Percentiles rank a stretch among this genome's conserved stretches.
phyloP scores from a whole-genome alignment of 2,113 vertebrate species.

The Trochalopteron elliotii region DNA sequence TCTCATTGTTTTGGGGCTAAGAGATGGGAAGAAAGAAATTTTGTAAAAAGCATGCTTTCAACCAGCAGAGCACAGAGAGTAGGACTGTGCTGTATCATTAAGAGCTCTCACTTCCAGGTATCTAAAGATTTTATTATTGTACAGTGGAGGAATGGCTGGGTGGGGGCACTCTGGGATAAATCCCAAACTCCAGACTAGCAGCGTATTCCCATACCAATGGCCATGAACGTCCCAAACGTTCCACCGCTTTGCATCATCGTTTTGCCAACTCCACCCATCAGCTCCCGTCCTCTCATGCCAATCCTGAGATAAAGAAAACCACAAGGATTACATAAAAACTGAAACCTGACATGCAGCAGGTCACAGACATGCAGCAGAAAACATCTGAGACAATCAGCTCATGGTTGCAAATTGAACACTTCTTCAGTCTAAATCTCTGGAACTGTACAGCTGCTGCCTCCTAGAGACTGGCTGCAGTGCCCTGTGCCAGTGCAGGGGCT shows the following conservation, averaged over 20 bases:
- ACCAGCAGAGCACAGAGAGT: not conserved
- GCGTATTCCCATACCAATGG: constrained; percentile 98
- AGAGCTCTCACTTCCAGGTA: not conserved
- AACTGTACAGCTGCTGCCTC: no score
- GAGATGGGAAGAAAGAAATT: not conserved
- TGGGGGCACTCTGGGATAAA: not conserved
- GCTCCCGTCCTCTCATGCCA: constrained; percentile 95
- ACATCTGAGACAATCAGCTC: not conserved
- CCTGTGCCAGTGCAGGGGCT: not conserved
- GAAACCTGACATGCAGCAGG: not conserved
- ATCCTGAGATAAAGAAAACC: constrained; percentile 78
- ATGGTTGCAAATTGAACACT: accelerated
- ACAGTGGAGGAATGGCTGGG: not conserved
- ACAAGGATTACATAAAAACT: not conserved
- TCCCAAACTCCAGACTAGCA: constrained; percentile 75
- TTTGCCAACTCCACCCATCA: constrained; percentile 97
- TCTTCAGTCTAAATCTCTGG: not conserved
- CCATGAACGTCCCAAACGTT: constrained; percentile 97
- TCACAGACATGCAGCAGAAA: not conserved
- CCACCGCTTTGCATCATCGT: constrained; percentile 99
- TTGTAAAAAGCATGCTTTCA: not conserved
- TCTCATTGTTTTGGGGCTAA: not conserved
- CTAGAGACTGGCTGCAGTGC: accelerated
- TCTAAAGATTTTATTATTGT: constrained; percentile 47
- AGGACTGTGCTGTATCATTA: not conserved